Evolutionary conservation across 2,888 invertebrate genomes (phyloP).

Genomic region (Ophonus ardosiacus): DNA sequence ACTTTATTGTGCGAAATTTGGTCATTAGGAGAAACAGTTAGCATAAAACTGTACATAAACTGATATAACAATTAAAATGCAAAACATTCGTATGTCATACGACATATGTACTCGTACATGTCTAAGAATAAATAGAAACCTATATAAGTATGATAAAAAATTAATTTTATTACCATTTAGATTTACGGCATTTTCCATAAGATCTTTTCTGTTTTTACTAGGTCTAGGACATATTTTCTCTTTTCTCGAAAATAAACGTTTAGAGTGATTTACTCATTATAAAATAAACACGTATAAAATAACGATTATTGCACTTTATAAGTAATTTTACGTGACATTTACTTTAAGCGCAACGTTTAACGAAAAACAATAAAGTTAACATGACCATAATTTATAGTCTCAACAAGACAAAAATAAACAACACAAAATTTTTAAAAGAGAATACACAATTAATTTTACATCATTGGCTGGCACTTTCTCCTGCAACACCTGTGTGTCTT

Average conservation of each 20-base stretch:
- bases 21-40: too few species aligned
- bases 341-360: neutral
- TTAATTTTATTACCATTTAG: neutral
- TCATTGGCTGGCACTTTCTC: slow-evolving; percentile 17
- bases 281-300: neutral
- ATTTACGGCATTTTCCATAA: neutral
- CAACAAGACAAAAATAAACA: slow-evolving; percentile 4
- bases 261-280: neutral
- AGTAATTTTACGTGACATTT: neutral
- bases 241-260: neutral
- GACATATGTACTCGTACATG: too few species aligned
- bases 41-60: too few species aligned
- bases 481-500: slow-evolving; percentile 28
- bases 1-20: too few species aligned
- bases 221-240: neutral
- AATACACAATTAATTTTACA: slow-evolving; percentile 11
- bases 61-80: too few species aligned
- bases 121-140: too few species aligned
- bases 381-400: neutral
- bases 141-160: neutral
- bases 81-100: too few species aligned
- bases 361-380: neutral
- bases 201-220: neutral
- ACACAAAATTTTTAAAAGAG: neutral
- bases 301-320: neutral